A percentile compares a stretch with the other conserved stretches of the same genome.
Evolutionary conservation across 2,113 vertebrate genomes (phyloP).

Genomic region (Cariama cristata): DNA sequence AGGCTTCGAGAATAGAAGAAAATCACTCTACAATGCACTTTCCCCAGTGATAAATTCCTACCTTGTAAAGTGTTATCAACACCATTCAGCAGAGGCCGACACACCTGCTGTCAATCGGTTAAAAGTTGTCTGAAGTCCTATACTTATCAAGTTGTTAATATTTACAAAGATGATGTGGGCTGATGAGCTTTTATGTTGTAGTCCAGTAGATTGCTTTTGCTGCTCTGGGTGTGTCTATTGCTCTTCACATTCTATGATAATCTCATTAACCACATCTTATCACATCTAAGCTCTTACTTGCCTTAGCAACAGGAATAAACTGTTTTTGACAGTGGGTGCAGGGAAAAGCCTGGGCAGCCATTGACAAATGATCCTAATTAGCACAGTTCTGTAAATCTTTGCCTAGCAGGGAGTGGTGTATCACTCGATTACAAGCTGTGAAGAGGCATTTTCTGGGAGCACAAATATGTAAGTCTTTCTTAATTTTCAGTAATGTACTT

Average conservation of each 20-base stretch:
- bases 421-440: background rate
- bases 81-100: background rate
- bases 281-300: background rate
- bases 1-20: background rate
- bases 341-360: background rate
- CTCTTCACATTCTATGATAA: background rate
- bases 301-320: background rate
- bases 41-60: background rate
- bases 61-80: background rate
- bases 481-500: background rate
- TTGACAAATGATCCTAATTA: constrained; percentile 50
- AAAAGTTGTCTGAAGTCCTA: background rate
- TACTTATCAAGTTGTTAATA: background rate
- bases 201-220: background rate
- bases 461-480: background rate
- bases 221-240: constrained; percentile 1
- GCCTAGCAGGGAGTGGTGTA: background rate
- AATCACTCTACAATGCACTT: background rate
- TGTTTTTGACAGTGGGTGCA: background rate
- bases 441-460: background rate
- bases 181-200: background rate
- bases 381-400: constrained; percentile 12
- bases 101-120: background rate
- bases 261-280: background rate
- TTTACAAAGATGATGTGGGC: background rate